Conservation (phyloP, 2,113 vertebrate species). For the Anguilla rostrata region DNA sequence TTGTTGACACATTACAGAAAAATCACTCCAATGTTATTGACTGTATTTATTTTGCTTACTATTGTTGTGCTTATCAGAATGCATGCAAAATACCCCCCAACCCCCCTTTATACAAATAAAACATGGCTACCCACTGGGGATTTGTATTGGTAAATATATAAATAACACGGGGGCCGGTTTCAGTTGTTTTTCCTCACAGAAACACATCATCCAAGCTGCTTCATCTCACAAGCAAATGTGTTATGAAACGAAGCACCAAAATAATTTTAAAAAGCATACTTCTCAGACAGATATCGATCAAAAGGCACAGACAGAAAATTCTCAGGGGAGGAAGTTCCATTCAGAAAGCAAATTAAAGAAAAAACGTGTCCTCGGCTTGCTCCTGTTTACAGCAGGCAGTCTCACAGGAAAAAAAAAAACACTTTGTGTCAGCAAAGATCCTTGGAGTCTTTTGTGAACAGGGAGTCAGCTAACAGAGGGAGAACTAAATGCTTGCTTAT, state of each 20-base stretch:
- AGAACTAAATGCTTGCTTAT: neutral
- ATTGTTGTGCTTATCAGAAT: neutral
- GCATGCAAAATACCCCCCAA: neutral
- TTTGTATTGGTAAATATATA: slow-evolving; percentile 8
- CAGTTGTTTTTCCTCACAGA: neutral
- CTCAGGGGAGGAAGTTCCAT: slow-evolving; percentile 9
- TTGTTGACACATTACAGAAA: neutral
- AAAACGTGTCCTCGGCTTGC: neutral
- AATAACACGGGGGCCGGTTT: neutral
- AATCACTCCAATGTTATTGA: neutral
- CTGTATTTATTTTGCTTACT: neutral
- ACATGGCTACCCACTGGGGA: neutral
- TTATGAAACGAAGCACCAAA: slow-evolving; percentile 17
- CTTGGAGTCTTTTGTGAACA: neutral
- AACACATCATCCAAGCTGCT: neutral
- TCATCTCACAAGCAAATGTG: slow-evolving; percentile 4
- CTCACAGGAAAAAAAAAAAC: neutral
- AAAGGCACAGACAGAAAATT: slow-evolving; percentile 23
- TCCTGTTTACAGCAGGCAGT: slow-evolving; percentile 8
- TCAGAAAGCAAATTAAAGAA: slow-evolving; percentile 37
- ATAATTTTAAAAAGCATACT: slow-evolving; percentile 2
- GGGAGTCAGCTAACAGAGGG: neutral
- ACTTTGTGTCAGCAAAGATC: neutral
- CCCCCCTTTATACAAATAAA: neutral
- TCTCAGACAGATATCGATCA: slow-evolving; percentile 20